Base-by-base conservation (phyloP, 1,140 invertebrate species). In the Spodoptera litura region DNA sequence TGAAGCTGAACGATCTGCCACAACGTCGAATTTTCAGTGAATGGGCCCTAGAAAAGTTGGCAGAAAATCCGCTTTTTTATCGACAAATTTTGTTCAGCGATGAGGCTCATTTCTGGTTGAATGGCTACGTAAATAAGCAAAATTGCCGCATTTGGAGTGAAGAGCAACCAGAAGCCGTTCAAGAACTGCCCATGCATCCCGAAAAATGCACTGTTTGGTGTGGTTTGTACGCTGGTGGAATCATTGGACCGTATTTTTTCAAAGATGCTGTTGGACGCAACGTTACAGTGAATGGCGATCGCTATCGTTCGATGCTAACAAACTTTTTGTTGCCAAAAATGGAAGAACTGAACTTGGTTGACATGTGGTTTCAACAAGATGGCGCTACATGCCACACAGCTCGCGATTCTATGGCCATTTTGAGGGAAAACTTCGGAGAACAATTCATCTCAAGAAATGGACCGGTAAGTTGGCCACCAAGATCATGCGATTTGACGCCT, bases 141-240 rank as follows among this genome's bases (percentile, higher is more conserved):
- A 31, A 83, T 59, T 81, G 76, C 55, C 81, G 80, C 31, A 75
- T 82, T 82, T 83, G 79, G 83, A 75, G 77, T 35, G 79, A 78
- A n/a, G 70, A 78, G 51, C 81, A 85, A 78, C 80, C 79, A 31
- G 31, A 31, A 31, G 31, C 49, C 72, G 71, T 64, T 35, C 53
- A 27, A 44, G 61, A 91, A 74, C 75, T 59, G 53, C 83, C 70
- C 55, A 66, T 82, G 64, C 85, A 91, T 84, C 75, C 83, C 77
- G 51, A 86, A 84, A 81, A 83, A 84, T 84, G 44, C 31, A 89
- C 87, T 79, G 86, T 92, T 85, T 89, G 82, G 84, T 85, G 81
- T 53, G 81, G 51, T 77, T 81, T 82, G 70, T 82, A 80, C 61
- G 64, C 68, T 80, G 84, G 85, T 68, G 84, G 87, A 62, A 81